Percentiles rank a stretch among this genome's conserved stretches.
phyloP scores from a whole-genome alignment of 2,888 invertebrate species.

The Spialia ferax region DNA sequence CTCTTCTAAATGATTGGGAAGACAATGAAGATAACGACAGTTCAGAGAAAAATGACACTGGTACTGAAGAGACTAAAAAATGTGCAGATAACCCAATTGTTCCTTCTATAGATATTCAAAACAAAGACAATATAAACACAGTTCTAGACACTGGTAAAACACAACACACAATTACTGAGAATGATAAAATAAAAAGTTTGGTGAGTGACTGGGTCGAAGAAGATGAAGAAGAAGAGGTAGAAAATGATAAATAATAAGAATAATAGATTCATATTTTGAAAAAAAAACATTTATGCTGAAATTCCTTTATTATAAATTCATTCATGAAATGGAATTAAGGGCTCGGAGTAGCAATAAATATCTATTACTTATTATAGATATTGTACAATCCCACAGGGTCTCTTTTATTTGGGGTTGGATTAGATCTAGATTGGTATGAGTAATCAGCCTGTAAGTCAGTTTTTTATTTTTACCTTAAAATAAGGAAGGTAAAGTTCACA shows the following conservation, averaged over 20 bases:
- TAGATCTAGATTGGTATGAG: no score
- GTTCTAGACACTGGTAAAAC: slow-evolving; percentile 27
- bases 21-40: slow-evolving; percentile 71
- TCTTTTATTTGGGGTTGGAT: no score
- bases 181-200: slow-evolving; percentile 74
- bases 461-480: no score
- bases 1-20: slow-evolving; percentile 82
- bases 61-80: slow-evolving; percentile 44
- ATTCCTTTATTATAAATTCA: no score
- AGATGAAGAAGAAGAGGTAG: slow-evolving; percentile 67
- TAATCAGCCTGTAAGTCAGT: no score
- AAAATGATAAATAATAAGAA: background rate
- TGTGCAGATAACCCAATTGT: slow-evolving; percentile 31
- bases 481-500: no score
- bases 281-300: no score
- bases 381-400: no score
- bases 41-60: slow-evolving; percentile 60
- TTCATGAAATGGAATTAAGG: no score
- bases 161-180: slow-evolving; percentile 52
- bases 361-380: no score
- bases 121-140: slow-evolving; percentile 14
- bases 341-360: no score
- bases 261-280: no score
- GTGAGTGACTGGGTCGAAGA: slow-evolving; percentile 80
- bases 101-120: slow-evolving; percentile 17